Percentiles rank a stretch among this genome's conserved stretches.
phyloP scores from a whole-genome alignment of 2,888 invertebrate genomes.

The Alviniconcha strummeri region DNA sequence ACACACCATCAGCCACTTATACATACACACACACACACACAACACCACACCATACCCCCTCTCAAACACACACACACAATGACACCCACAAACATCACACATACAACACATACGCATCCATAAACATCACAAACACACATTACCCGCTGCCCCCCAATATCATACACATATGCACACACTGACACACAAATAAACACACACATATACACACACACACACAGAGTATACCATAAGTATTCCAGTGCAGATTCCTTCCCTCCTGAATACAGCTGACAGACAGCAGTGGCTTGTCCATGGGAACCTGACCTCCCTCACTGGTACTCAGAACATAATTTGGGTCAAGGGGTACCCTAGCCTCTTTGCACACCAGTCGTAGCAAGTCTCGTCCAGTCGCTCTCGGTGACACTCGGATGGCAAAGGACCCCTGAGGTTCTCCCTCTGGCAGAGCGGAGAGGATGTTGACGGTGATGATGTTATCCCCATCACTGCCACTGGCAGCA shows the following conservation, averaged over 20 bases:
- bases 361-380: conserved; percentile 54
- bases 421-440: conserved; percentile 49
- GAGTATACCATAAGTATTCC: conserved; percentile 45
- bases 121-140: background rate
- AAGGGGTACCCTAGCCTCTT: conserved; percentile 51
- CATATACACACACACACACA: background rate
- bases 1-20: too few relatives aligned
- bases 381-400: conserved; percentile 47
- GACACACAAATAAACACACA: background rate
- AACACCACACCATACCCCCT: background rate
- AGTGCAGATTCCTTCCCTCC: conserved; percentile 64
- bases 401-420: conserved; percentile 43
- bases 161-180: background rate
- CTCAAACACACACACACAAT: background rate
- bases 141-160: background rate
- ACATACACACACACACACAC: background rate
- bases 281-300: conserved; percentile 60
- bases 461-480: background rate
- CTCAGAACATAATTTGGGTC: conserved; percentile 59
- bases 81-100: background rate
- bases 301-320: conserved; percentile 52
- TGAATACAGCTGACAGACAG: conserved; percentile 50
- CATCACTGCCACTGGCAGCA: background rate
- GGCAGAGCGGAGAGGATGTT: conserved; percentile 49
- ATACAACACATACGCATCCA: background rate